Evolutionary conservation across 53 echinoderm and acorn worm species (phyloP).

Genomic region (Hippasteria phrygiana): DNA sequence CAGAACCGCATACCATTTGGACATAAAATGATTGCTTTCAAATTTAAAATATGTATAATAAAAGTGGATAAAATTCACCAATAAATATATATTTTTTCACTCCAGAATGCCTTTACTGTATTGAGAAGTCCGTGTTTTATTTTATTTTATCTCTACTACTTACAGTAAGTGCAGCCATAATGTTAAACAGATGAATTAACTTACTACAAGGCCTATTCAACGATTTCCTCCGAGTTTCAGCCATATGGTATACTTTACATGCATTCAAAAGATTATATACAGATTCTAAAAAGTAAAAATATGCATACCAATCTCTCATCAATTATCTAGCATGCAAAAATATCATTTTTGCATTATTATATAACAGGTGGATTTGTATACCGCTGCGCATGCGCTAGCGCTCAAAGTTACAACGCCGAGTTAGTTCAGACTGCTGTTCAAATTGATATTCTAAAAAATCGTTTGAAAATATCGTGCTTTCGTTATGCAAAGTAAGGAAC

Average conservation of each 20-base stretch:
- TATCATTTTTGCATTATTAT: not conserved
- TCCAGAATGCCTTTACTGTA: too few species aligned
- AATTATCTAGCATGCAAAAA: not conserved
- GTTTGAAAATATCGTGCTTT: not conserved
- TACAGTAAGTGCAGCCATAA: too few species aligned
- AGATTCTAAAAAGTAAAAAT: not conserved
- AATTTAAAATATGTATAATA: too few species aligned
- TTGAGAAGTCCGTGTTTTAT: too few species aligned
- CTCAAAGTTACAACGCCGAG: not conserved
- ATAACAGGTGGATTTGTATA: not conserved
- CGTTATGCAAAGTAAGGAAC: not conserved
- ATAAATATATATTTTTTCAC: too few species aligned
- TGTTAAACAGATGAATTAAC: too few species aligned
- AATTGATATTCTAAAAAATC: not conserved
- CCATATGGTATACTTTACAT: not conserved
- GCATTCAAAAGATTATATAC: constrained; percentile 48
- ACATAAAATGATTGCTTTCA: too few species aligned
- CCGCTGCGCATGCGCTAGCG: not conserved
- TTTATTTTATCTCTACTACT: too few species aligned
- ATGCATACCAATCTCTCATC: not conserved
- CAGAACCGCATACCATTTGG: too few species aligned
- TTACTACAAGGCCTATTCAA: too few species aligned
- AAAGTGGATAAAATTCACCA: too few species aligned
- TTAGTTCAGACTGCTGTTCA: not conserved
- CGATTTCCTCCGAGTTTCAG: too few species aligned